Evolutionary conservation across 1,140 invertebrate genomes (phyloP).

Genomic region (Gryllus bimaculatus): DNA sequence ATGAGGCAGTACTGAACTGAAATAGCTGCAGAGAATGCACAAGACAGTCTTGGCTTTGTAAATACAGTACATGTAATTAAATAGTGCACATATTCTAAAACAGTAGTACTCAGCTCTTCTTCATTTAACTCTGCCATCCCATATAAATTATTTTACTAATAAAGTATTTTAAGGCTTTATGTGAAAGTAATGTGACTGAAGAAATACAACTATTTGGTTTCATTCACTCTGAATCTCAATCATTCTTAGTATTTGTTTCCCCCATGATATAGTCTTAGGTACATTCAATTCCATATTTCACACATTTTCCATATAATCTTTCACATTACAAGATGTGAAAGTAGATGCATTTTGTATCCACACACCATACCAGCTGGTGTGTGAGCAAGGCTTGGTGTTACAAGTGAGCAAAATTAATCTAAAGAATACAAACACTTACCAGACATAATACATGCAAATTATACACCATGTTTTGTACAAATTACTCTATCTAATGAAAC

Average conservation of each 20-base stretch:
- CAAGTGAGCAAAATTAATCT: neutral
- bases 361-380: neutral
- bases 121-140: neutral
- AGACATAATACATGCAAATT: too few relatives aligned
- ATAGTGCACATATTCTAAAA: neutral
- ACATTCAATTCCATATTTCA: too few relatives aligned
- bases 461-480: too few relatives aligned
- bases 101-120: neutral
- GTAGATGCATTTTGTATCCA: neutral
- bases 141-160: neutral
- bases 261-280: too few relatives aligned
- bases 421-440: too few relatives aligned
- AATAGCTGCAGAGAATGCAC: neutral
- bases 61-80: neutral
- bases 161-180: neutral
- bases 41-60: slow-evolving; percentile 1
- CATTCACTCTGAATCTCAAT: neutral
- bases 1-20: neutral
- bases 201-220: neutral
- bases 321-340: too few relatives aligned
- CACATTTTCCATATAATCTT: too few relatives aligned
- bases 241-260: neutral
- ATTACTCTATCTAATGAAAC: too few relatives aligned
- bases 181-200: neutral
- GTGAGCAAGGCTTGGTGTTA: neutral